phyloP scores from a whole-genome alignment of 1,140 invertebrate species.

The Bombus fervidus region DNA sequence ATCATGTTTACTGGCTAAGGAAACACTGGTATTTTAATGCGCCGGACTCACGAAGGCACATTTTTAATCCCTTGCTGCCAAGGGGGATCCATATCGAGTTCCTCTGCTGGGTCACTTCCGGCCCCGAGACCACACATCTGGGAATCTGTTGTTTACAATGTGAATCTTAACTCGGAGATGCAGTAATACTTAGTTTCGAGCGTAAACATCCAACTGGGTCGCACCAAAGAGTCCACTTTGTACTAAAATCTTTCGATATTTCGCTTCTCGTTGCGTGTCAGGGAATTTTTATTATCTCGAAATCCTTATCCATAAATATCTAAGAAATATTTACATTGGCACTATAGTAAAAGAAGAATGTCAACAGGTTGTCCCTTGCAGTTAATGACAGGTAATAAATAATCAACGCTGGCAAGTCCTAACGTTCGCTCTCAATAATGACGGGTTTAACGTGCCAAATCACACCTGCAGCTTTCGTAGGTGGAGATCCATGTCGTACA shows the following conservation, averaged over 20 bases:
- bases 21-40: slow-evolving; percentile 5
- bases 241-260: background rate
- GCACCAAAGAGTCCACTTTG: background rate
- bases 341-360: background rate
- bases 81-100: slow-evolving; percentile 44
- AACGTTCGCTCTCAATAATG: slow-evolving; percentile 3
- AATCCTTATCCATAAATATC: background rate
- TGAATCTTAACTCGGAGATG: slow-evolving; percentile 15
- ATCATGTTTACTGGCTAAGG: background rate
- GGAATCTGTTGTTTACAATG: slow-evolving; percentile 36
- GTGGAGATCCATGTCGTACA: slow-evolving; percentile 19
- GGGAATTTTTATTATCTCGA: background rate
- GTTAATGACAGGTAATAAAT: slow-evolving; percentile 13
- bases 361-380: slow-evolving; percentile 10
- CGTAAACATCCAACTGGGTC: background rate
- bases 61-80: slow-evolving; percentile 35
- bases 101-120: slow-evolving; percentile 36
- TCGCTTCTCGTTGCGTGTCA: background rate
- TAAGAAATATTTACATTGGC: background rate
- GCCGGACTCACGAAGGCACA: background rate
- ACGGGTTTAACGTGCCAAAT: slow-evolving; percentile 32
- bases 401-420: slow-evolving; percentile 15
- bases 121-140: slow-evolving; percentile 37
- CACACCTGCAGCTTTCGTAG: slow-evolving; percentile 42
- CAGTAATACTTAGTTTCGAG: background rate